Base-by-base conservation (phyloP, 2,797 vertebrate species). In the Arrhamphus sclerolepis region DNA sequence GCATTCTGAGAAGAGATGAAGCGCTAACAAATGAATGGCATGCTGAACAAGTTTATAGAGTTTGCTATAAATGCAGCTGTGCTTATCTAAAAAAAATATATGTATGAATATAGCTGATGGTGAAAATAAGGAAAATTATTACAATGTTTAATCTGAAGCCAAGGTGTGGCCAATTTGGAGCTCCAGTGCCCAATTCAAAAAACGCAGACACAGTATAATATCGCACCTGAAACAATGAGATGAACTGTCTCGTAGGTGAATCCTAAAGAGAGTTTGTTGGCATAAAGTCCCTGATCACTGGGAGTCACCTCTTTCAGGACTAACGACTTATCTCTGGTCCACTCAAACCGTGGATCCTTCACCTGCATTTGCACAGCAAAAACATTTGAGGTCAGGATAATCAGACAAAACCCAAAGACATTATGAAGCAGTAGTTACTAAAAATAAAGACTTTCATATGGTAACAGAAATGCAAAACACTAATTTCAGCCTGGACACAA, bases 221-320 rank as follows among this genome's bases (percentile, higher is more conserved):
- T 50, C 6, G 1, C 70, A 91, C 91, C 90, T 82, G 83, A 87
- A 58, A 92, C 89, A 20, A 72, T 85, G 47, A 92, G 80, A 57
- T 54, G 81, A 46, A 92, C 80, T 0, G 86, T 84, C 78, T 91
- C 86, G 2, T 88, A 86, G 13, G 88, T 86, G 71, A 92, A 89
- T 52, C 84, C 86, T 20, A 85, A 48, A 17, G 59, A 72, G 14
- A 89, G 31, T 62, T 87, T 91, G 72, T 92, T 84, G 59, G 89
- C 67, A 41, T 91, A 92, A 51, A 90, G 78, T 44, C 91, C 91
- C 61, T 89, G 76, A 72, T 93, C 91, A 7, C 42, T 72, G 22
- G 76, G 72, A 39, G 83, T 85, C 54, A 87, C 89, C 40, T 90
- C 89, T 79, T 59, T 91, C 60, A 92, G 74, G 50, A 91, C 63